Base-by-base conservation (phyloP, 2,113 vertebrate genomes). In the Phrynocephalus versicolor region DNA sequence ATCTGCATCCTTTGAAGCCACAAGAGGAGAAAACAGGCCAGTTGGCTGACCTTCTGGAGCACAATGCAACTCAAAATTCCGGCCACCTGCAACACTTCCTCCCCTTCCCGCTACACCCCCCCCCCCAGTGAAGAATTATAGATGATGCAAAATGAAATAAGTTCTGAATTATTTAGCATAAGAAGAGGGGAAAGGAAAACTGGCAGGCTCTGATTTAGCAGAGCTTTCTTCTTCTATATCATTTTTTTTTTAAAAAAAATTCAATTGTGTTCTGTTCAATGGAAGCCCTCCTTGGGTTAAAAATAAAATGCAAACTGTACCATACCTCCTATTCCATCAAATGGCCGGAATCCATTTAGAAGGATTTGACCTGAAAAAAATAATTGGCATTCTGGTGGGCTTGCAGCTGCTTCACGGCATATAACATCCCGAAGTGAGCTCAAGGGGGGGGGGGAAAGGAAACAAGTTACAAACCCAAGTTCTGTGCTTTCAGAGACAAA, bases 121-220 rank as follows among this genome's bases (percentile, higher is more conserved):
- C 19, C 58, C 72, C 58, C 70, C 37, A 73, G 39, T 65, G 60
- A 51, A 75, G 39, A 84, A 84, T 75, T 45, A 84, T 75, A 58
- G 64, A 76, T 84, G n/a, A 65, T 75, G 82, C 37, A 76, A 75
- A 84, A 65, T 64, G 72, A 83, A 83, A 55, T 57, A 57, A 71
- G 57, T 83, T 73, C 81, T 83, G 70, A 33, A 83, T 73, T 73
- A 60, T 83, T 83, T 75, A 82, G n/a, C 30, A 39, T 12, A 19
- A 1, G 15, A 25, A 30, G 16, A 35, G 14, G 55, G n/a, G 25
- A 23, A 12, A 8, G 35, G 37, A 18, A 33, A 41, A 1, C 30
- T 64, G 27, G 33, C 8, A 65, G 58, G 75, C 18, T 16, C 30
- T 25, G 21, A 51, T 55, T 81, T 19, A 27, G 39, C 57, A 33